Base-by-base conservation (phyloP, 2,113 vertebrate genomes). In the Orthonyx spaldingii region DNA sequence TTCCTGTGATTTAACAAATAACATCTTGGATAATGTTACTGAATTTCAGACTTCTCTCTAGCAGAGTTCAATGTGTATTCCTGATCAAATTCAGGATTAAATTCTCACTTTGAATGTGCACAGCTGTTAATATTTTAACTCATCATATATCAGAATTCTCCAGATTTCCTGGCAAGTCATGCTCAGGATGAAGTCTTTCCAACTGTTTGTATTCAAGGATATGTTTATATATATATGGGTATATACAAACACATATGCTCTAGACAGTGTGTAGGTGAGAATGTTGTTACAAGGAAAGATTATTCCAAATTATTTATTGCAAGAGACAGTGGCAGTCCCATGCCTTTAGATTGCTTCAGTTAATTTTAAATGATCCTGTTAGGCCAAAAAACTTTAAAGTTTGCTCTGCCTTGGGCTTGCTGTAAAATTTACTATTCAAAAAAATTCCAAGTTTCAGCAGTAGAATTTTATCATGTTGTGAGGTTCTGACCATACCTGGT, bases 51-150 rank as follows among this genome's bases (percentile, higher is more conserved):
- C 37, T 50, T 84, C 32, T 26, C 13, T 75, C 10, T 47, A 84
- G n/a, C n/a, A 27, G 70, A 84, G 55, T 61, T 86, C 55, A 69
- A 5, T 3, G 8, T 66, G 37, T 26, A 30, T 72, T 92, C 32
- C 57, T 61, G 74, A 65, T 91, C 42, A 72, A 83, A 69, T 65
- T 93, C 60, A 63, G 65, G 56, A 70, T 47, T 84, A 78, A 90
- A 84, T 88, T 90, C 76, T 94, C 47, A 44, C 94, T 91, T 75
- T 87, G 41, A 71, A 42, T 52, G 33, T 64, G 56, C 55, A 80
- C 64, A 84, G 94, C 63, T 94, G 49, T 87, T 90, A 95, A 87
- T 85, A 93, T 85, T 77, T 80, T 84, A 96, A 81, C 35, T 85
- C 7, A 1, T 80, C 42, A 50, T 71, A 11, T 59, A 64, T 83